A percentile compares a stretch with the other conserved stretches of the same genome.
These are phyloP conservation scores for Terrapene triunguis DNA, from an alignment of 2,113 vertebrate genomes.

Conservation along the genomic window DNA sequence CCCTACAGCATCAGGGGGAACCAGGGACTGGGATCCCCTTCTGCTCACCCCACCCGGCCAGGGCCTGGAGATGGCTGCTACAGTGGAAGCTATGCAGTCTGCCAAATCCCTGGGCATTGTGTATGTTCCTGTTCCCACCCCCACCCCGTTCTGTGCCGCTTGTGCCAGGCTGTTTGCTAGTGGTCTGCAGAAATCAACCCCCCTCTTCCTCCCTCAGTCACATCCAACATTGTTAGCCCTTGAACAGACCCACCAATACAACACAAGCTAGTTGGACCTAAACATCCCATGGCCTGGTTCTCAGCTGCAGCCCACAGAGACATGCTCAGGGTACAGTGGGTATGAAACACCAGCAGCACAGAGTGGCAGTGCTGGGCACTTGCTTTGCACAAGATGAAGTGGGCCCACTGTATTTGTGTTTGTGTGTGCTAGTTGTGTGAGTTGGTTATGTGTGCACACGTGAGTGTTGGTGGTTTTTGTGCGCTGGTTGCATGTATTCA, in stretches of 20 bases:
- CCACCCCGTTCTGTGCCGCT: not conserved
- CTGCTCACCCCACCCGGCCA: not conserved
- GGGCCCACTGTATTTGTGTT: not conserved
- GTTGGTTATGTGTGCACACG: not conserved
- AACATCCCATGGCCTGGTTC: not conserved
- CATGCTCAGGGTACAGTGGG: not conserved
- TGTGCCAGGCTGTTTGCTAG: not conserved
- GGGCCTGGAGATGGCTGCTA: not conserved
- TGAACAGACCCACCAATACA: not conserved
- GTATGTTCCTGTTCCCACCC: not conserved
- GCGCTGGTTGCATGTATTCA: not conserved
- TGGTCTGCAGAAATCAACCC: not conserved
- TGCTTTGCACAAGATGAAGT: not conserved
- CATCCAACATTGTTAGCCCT: not conserved
- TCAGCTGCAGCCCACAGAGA: not conserved
- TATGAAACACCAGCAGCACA: not conserved
- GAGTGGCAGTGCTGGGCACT: not conserved
- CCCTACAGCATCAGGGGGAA: not conserved
- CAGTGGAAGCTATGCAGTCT: not conserved
- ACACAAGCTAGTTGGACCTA: not conserved
- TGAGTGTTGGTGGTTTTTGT: not conserved
- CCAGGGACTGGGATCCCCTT: not conserved
- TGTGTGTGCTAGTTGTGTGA: not conserved
- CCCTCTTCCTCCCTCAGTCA: not conserved
- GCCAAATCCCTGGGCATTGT: not conserved